Percentiles rank a stretch among this genome's conserved stretches.
Evolutionary conservation across 2,113 vertebrate species (phyloP).

Genomic region (Pelvicachromis taeniatus): DNA sequence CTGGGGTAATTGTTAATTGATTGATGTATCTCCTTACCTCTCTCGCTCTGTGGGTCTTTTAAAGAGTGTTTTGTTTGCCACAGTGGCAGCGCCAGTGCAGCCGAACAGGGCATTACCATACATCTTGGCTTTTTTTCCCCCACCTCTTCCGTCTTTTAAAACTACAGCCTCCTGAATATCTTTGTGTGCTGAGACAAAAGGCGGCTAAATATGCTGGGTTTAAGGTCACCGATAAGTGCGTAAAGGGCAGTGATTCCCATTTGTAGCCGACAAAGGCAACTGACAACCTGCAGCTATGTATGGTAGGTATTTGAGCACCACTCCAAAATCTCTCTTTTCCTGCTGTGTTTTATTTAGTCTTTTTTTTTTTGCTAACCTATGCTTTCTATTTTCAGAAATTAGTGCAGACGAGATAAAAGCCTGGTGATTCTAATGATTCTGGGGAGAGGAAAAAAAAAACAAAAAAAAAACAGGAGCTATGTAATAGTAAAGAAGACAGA

Average conservation of each 20-base stretch:
- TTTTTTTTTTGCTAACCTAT: constrained; percentile 32
- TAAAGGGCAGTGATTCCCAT: constrained; percentile 19
- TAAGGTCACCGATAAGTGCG: constrained; percentile 36
- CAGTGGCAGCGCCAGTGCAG: constrained; percentile 31
- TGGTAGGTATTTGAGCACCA: not conserved
- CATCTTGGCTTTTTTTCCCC: constrained; percentile 35
- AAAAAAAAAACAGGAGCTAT: not conserved
- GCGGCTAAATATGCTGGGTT: constrained; percentile 28
- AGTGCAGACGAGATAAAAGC: constrained; percentile 34
- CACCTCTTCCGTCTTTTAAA: not conserved
- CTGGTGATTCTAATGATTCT: constrained; percentile 28
- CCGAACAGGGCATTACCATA: constrained; percentile 72
- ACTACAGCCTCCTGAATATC: constrained; percentile 14
- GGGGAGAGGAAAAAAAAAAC: not conserved
- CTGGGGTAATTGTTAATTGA: constrained; percentile 79
- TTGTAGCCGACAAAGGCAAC: not conserved
- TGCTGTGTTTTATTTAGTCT: not conserved
- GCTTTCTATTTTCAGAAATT: constrained; percentile 46
- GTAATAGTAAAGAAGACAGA: not conserved
- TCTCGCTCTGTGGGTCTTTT: constrained; percentile 65
- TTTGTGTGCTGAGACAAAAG: constrained; percentile 62
- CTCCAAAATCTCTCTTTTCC: not conserved
- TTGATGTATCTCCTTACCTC: constrained; percentile 78
- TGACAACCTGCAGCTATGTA: not conserved
- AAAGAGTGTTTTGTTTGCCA: constrained; percentile 71